phyloP scores from a whole-genome alignment of 2,888 invertebrate species.

The Drosophila borborema region DNA sequence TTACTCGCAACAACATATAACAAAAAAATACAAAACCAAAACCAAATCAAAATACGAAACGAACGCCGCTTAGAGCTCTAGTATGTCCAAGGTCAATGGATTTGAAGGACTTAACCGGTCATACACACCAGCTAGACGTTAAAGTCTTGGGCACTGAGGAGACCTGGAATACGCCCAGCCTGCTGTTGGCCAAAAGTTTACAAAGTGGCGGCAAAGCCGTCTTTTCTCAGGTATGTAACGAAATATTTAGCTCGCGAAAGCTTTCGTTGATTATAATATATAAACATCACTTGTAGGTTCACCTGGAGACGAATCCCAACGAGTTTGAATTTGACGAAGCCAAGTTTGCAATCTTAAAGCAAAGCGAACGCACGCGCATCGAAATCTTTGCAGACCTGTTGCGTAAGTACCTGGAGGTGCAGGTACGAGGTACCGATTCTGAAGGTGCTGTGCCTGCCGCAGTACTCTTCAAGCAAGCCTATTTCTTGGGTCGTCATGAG shows the following conservation, averaged over 20 bases:
- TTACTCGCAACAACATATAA: slow-evolving; percentile 50
- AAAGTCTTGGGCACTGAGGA: slow-evolving; percentile 93
- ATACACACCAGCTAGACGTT: slow-evolving; percentile 89
- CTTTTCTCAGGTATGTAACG: slow-evolving; percentile 89
- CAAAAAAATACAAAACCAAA: slow-evolving; percentile 53
- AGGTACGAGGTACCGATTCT: slow-evolving; percentile 46
- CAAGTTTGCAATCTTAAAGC: slow-evolving; percentile 87
- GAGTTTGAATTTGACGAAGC: slow-evolving; percentile 88
- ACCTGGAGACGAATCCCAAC: slow-evolving; percentile 91
- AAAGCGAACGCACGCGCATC: slow-evolving; percentile 89
- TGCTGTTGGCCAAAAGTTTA: slow-evolving; percentile 89
- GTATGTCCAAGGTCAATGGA: slow-evolving; percentile 86
- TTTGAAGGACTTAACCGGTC: slow-evolving; percentile 86
- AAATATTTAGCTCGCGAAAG: too few relatives aligned
- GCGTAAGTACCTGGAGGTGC: slow-evolving; percentile 87
- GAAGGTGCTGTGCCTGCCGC: slow-evolving; percentile 8
- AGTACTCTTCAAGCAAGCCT: slow-evolving; percentile 87
- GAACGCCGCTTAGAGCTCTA: slow-evolving; percentile 85
- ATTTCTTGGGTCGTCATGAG: slow-evolving; percentile 93
- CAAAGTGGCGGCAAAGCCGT: slow-evolving; percentile 90
- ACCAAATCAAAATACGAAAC: slow-evolving; percentile 56
- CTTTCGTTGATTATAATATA: background rate
- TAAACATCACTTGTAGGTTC: slow-evolving; percentile 87
- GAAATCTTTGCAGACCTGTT: slow-evolving; percentile 92
- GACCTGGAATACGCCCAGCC: slow-evolving; percentile 94